Base-by-base conservation (phyloP, 2,888 invertebrate genomes). In the Exocentrus adspersus region DNA sequence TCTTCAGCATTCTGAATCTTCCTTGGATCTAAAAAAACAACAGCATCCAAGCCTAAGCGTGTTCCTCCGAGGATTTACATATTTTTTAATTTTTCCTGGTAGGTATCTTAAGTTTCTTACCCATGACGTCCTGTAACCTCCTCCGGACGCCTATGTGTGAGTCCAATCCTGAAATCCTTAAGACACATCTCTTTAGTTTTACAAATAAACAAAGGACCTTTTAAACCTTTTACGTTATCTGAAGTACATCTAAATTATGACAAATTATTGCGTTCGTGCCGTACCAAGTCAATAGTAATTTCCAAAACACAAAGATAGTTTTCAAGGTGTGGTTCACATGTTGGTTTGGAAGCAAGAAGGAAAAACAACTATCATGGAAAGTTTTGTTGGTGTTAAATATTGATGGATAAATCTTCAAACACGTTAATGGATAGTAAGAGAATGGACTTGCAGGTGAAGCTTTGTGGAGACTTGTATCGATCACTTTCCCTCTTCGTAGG, bases 181-280 rank as follows among this genome's bases (percentile, higher is more conserved):
- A 21, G 42, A 42, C 16, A 53, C 53, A 53, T 53, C 42, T 53
- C 53, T 53, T 42, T 53, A 42, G 53, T 53, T 53, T 42, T 42
- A 53, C 53, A 37, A 52, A 42, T 42, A 53, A 14, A 53, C 42
- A 53, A 53, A 53, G 24, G 10, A 14, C 21, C 53, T 53, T 41
- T 42, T 51, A 41, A 41, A 7, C 14, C 21, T 41, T 53, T 52
- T 17, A 24, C 16, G 14, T 42, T 42, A 2, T 37, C 21, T 14
- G 42, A 10, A 21, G 16, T 16, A 41, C 21, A 52, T 53, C 53
- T 53, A 53, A 53, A 53, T 53, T 53, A 53, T 42, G 53, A 53
- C 53, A 53, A 53, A 53, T 53, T 53, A 21, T 37, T 41, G 14
- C n/a, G 16, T 53, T 53, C 41, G 16, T 24, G 7, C 20, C 14